Conservation (phyloP, 1,140 invertebrate genomes). For the Diuraphis noxia region DNA sequence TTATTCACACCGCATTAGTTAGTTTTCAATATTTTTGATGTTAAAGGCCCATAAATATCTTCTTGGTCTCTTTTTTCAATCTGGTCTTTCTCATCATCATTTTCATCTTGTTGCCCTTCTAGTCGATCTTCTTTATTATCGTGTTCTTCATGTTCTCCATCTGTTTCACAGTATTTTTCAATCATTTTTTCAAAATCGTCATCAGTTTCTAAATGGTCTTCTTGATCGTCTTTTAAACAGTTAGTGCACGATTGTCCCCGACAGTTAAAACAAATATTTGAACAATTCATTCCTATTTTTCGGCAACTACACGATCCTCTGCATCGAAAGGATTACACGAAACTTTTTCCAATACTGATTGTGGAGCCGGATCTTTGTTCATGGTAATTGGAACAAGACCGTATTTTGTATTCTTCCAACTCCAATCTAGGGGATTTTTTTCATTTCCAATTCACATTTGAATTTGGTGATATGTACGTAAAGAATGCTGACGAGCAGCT, state of each 20-base stretch:
- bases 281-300: neutral
- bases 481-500: neutral
- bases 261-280: neutral
- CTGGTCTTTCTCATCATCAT: neutral
- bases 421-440: conserved; percentile 16
- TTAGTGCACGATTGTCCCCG: neutral
- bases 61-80: neutral
- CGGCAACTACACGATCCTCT: neutral
- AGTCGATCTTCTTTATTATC: neutral
- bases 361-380: neutral
- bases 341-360: neutral
- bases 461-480: conserved; percentile 23
- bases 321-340: neutral
- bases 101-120: neutral
- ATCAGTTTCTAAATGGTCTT: neutral
- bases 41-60: neutral
- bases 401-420: neutral
- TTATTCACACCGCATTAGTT: neutral
- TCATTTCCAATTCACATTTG: conserved; percentile 20
- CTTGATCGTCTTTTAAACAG: neutral
- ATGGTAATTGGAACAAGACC: neutral
- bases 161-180: neutral
- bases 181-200: neutral
- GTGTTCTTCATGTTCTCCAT: neutral
- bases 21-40: conserved; percentile 7